Percentiles rank a stretch among this genome's conserved stretches.
phyloP scores from a whole-genome alignment of 2,888 invertebrate species.

The Anoplius nigerrimus region DNA sequence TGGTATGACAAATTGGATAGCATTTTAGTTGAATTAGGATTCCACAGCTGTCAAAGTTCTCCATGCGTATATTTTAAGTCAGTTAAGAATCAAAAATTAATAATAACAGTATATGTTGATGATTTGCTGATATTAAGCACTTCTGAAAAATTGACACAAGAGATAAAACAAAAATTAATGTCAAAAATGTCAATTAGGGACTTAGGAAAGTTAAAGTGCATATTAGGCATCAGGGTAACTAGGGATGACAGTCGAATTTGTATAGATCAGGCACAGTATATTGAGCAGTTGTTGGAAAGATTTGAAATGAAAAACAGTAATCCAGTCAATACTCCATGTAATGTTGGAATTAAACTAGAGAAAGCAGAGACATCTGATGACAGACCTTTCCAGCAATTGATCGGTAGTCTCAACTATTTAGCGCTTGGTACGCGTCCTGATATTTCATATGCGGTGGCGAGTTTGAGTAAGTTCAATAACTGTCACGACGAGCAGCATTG shows the following conservation, averaged over 20 bases:
- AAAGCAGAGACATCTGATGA: not conserved
- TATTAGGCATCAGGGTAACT: not conserved
- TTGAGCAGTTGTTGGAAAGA: no score
- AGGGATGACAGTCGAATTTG: no score
- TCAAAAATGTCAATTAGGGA: not conserved
- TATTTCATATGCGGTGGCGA: not conserved
- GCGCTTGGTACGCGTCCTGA: not conserved
- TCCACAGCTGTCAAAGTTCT: not conserved
- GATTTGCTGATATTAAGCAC: slow-evolving; percentile 1
- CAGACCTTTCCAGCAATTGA: not conserved
- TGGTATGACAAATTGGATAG: slow-evolving; percentile 35
- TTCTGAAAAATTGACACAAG: not conserved
- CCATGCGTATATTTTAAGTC: slow-evolving; percentile 5
- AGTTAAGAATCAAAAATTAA: no score
- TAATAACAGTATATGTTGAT: not conserved
- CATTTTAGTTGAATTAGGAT: not conserved
- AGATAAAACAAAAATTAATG: not conserved
- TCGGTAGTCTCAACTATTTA: not conserved
- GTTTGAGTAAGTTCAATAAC: slow-evolving; percentile 6
- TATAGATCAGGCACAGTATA: no score
- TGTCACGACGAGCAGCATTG: not conserved
- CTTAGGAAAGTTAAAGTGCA: not conserved
- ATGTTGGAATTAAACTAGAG: not conserved
- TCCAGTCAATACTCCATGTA: not conserved
- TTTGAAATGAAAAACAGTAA: not conserved